These are phyloP conservation scores for Bufo gargarizans DNA, from an alignment of 2,113 vertebrate species.

Conservation along the genomic window DNA sequence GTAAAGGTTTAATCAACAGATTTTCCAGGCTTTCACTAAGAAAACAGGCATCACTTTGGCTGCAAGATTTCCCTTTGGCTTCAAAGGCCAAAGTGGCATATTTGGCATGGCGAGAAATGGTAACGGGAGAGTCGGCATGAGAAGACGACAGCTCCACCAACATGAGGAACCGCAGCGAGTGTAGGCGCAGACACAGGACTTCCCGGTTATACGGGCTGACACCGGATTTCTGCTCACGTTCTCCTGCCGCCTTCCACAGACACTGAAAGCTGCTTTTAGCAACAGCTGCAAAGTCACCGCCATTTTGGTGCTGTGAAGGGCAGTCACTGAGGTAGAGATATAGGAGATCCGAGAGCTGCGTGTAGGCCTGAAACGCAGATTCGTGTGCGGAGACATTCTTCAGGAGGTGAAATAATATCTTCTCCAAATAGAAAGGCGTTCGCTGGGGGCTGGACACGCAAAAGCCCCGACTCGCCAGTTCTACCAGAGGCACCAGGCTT, in stretches of 20 bases:
- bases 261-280: constrained; percentile 76
- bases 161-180: constrained; percentile 80
- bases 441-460: constrained; percentile 63
- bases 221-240: neutral
- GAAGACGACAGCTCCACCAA: constrained; percentile 68
- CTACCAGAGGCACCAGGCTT: constrained; percentile 75
- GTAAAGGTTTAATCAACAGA: constrained; percentile 62
- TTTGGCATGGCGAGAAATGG: constrained; percentile 65
- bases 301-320: neutral
- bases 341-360: constrained; percentile 71
- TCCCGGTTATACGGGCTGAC: constrained; percentile 47
- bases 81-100: constrained; percentile 73
- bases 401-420: constrained; percentile 85
- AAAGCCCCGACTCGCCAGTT: constrained; percentile 77
- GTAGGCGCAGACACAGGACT: constrained; percentile 69
- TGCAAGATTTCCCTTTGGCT: constrained; percentile 59
- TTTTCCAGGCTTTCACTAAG: constrained; percentile 65
- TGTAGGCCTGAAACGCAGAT: constrained; percentile 59
- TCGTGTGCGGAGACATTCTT: constrained; percentile 69
- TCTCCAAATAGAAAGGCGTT: constrained; percentile 84
- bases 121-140: constrained; percentile 66
- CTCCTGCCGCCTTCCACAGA: constrained; percentile 75
- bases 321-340: constrained; percentile 68
- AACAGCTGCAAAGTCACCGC: constrained; percentile 70
- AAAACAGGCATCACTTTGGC: constrained; percentile 70